Evolutionary conservation across 2,797 vertebrate genomes (phyloP).

Genomic region (Rhadinocentrus ornatus): DNA sequence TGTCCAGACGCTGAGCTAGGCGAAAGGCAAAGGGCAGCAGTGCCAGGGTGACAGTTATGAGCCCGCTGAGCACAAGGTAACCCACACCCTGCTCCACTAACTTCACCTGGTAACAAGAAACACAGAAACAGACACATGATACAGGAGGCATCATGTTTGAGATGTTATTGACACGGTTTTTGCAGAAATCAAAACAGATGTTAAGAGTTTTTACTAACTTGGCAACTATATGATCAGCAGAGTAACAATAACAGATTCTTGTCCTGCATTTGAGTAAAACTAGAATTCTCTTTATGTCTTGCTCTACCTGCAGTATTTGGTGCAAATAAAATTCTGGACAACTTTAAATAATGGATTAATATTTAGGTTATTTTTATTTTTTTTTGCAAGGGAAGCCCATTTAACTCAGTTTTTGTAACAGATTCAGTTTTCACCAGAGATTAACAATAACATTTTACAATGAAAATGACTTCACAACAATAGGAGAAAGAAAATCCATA

Average conservation of each 20-base stretch:
- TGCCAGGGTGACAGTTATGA: constrained; percentile 86
- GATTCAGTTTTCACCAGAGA: background rate
- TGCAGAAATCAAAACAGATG: background rate
- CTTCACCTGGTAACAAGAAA: constrained; percentile 87
- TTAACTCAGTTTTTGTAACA: background rate
- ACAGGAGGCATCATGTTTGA: background rate
- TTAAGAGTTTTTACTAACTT: background rate
- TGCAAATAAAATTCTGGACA: background rate
- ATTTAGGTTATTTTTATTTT: too few species aligned
- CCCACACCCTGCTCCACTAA: constrained; percentile 91
- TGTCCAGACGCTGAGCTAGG: constrained; percentile 84
- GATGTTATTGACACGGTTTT: background rate
- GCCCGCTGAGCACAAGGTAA: constrained; percentile 91
- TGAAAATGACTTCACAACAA: background rate
- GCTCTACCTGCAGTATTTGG: background rate
- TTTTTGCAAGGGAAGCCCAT: too few species aligned
- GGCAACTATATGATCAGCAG: background rate
- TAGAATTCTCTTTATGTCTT: background rate
- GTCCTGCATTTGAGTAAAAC: background rate
- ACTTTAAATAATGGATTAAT: too few species aligned
- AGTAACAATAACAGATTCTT: too few species aligned
- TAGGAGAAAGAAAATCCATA: constrained; percentile 51
- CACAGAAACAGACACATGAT: background rate
- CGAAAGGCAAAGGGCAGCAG: constrained; percentile 91
- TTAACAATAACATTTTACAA: background rate